Evolutionary conservation across 2,797 vertebrate genomes (phyloP), one percentile per base, ranked within the genome.

Genomic region (Cercopithecus diana): DNA sequence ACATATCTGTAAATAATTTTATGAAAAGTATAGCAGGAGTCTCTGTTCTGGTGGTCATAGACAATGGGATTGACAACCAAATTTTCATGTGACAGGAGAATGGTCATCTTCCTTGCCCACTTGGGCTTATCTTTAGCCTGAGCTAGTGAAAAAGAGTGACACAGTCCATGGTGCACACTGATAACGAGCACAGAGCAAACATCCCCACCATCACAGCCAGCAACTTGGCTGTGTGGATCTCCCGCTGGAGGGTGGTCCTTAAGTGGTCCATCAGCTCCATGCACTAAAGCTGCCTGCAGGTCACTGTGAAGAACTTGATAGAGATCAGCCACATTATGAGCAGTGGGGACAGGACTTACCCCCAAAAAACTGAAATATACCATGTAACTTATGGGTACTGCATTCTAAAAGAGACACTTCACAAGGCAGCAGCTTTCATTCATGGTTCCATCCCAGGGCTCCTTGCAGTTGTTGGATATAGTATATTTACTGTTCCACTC

Each of bases 301-400:
- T 99, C 64, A 99, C 99, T 6, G 98, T 99, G 98, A 99, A 99
- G 98, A 99, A 99, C 98, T 99, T 99, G 97, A 99, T 45, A 97
- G 99, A 99, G 98, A 99, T 99, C 85, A 98, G 99, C 98, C 99
- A 98, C 99, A 99, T 99, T 97, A 99, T 99, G 90, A 99, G 93
- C 50, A 99, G 99, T 0, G 99, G 99, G 3, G 99, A 98, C 93
- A 99, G 99, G 96, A 99, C 99, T 0, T 99, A 99, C 41, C 99
- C 0, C 99, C 99, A 1, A 50, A 48, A 99, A 99, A 89, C 99
- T 99, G 97, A 99, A 99, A 98, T 99, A 99, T 26, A 99, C 99
- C 99, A 99, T 99, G 99, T 99, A 99, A 96, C 99, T 98, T 99
- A 99, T 99, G 96, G 99, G 99, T 85, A 99, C 99, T 98, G 99